These are phyloP conservation scores for Otus sunia DNA, from an alignment of 2,113 vertebrate species.

Conservation along the genomic window DNA sequence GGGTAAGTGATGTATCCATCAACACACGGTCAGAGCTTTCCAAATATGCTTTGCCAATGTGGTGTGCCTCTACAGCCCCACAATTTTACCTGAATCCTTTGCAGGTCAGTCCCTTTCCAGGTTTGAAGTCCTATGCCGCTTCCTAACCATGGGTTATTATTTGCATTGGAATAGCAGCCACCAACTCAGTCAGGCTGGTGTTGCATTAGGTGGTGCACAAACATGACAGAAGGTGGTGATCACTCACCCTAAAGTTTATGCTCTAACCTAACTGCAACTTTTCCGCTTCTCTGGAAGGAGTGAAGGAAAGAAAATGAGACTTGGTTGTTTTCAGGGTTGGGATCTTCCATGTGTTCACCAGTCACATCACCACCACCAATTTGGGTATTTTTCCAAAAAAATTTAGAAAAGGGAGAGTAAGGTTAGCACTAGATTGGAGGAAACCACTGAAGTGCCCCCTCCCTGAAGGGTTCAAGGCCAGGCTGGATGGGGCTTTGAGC, in stretches of 20 bases:
- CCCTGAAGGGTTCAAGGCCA: not conserved
- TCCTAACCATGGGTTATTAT: not conserved
- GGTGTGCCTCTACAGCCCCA: not conserved
- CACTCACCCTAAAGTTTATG: not conserved
- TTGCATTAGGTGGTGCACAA: not conserved
- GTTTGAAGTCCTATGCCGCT: not conserved
- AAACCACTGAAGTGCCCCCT: not conserved
- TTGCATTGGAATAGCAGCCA: not conserved
- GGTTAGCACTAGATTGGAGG: not conserved
- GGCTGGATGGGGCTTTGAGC: not conserved
- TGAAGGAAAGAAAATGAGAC: not conserved
- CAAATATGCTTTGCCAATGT: accelerated
- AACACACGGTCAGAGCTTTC: accelerated
- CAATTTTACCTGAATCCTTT: not conserved
- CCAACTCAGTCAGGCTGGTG: not conserved
- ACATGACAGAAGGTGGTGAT: not conserved
- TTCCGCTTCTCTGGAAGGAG: not conserved
- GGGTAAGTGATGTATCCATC: conserved; percentile 60
- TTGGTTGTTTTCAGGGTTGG: not conserved
- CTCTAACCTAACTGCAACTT: not conserved
- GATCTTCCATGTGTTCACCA: not conserved
- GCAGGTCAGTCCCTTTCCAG: not conserved
- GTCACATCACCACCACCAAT: not conserved
- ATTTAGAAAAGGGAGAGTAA: not conserved
- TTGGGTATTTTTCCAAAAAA: not conserved